Evolutionary conservation across 2,888 invertebrate species (phyloP).

Genomic region (Gerris lacustris): DNA sequence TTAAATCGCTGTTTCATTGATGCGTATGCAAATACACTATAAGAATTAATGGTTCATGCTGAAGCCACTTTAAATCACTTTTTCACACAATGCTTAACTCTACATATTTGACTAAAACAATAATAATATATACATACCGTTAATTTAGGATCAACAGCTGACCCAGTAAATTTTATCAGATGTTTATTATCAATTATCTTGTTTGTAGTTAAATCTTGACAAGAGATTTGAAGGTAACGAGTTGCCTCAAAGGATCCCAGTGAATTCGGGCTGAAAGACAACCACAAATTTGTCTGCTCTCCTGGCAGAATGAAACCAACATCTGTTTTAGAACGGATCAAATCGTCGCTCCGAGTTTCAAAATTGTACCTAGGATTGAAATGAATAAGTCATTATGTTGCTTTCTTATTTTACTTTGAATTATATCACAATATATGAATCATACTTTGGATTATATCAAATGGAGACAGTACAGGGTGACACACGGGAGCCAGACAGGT

Average conservation of each 20-base stretch:
- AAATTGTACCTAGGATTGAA: not conserved
- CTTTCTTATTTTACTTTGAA: no score
- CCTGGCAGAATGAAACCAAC: not conserved
- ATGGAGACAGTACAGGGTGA: no score
- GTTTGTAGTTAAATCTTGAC: not conserved
- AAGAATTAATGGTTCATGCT: no score
- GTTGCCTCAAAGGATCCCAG: not conserved
- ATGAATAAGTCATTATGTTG: no score
- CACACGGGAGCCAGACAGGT: no score
- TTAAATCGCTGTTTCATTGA: no score
- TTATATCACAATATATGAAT: no score
- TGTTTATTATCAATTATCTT: not conserved
- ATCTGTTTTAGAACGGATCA: not conserved
- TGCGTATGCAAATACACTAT: no score
- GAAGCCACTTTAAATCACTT: no score
- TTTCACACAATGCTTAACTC: no score
- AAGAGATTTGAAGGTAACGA: not conserved
- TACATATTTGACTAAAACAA: no score
- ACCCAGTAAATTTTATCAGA: not conserved
- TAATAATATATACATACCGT: not conserved
- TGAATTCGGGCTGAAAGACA: not conserved
- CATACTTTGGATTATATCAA: no score
- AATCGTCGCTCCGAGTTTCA: not conserved
- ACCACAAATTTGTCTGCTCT: not conserved
- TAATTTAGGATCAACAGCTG: not conserved